Percentiles rank a stretch among this genome's conserved stretches.
These are phyloP conservation scores for Siniperca chuatsi DNA, from an alignment of 2,113 vertebrate genomes.

Conservation along the genomic window DNA sequence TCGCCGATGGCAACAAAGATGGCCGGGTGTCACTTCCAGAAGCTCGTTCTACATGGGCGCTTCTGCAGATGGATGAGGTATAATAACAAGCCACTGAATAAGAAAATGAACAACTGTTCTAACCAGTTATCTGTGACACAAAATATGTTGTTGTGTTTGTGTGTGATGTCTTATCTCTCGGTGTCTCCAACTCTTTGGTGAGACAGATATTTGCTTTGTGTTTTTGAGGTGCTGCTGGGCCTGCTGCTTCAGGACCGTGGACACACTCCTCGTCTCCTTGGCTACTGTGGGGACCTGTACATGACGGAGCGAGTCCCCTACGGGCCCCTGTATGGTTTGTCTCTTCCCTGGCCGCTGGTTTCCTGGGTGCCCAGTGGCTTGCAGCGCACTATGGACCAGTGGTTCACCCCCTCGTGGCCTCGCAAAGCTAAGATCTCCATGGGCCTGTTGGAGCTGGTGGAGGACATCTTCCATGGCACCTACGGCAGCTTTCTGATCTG, in stretches of 20 bases:
- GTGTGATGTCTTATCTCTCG: background rate
- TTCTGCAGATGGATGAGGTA: conserved; percentile 97
- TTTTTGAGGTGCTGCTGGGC: conserved; percentile 86
- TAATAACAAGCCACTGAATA: background rate
- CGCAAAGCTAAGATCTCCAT: conserved; percentile 98
- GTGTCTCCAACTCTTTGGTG: background rate
- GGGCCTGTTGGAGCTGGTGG: conserved; percentile 97
- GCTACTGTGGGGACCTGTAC: conserved; percentile 97
- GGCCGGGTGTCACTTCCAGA: conserved; percentile 95
- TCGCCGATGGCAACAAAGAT: conserved; percentile 96
- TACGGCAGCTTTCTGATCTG: conserved; percentile 99
- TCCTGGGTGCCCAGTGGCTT: conserved; percentile 92
- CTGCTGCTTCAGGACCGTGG: conserved; percentile 95
- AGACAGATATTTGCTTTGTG: background rate
- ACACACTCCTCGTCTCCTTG: conserved; percentile 95
- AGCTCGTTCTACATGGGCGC: conserved; percentile 96
- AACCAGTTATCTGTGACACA: background rate
- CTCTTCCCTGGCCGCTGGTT: conserved; percentile 93
- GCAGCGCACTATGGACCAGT: conserved; percentile 93
- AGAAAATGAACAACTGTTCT: background rate
- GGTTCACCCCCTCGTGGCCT: conserved; percentile 97
- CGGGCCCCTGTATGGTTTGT: conserved; percentile 94
- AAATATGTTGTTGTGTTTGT: background rate
- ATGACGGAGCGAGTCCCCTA: conserved; percentile 94
- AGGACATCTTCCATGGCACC: conserved; percentile 97